Evolutionary conservation across 2,888 invertebrate species (phyloP).

Genomic region (Petrolisthes cinctipes): DNA sequence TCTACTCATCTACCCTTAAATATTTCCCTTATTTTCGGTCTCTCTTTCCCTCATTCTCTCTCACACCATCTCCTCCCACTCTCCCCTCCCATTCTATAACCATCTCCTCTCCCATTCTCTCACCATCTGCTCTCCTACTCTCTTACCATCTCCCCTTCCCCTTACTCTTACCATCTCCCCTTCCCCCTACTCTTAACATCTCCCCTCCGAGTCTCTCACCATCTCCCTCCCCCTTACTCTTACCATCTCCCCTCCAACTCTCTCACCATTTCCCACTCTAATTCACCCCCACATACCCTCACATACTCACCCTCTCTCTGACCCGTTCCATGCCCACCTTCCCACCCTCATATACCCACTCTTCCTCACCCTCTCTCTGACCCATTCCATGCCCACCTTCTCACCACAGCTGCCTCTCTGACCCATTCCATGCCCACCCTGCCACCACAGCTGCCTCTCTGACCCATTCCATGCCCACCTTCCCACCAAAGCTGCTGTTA

Average conservation of each 20-base stretch:
- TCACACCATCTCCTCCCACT: background rate
- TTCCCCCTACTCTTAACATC: background rate
- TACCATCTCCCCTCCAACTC: constrained; percentile 11
- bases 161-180: background rate
- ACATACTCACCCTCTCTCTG: background rate
- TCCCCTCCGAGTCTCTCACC: background rate
- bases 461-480: background rate
- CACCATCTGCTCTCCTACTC: background rate
- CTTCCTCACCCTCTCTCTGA: background rate
- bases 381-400: background rate
- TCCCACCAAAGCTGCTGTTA: background rate
- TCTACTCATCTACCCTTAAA: too few species aligned
- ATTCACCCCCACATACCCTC: background rate
- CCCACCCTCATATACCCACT: too few species aligned
- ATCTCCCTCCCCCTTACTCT: too few species aligned
- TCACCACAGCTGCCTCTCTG: background rate
- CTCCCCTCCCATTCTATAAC: background rate
- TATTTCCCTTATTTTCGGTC: too few species aligned
- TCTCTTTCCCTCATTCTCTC: too few species aligned
- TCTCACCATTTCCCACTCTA: background rate
- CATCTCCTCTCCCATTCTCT: background rate
- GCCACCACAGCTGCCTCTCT: background rate
- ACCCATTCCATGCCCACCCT: too few species aligned
- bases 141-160: too few species aligned
- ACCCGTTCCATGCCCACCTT: background rate